phyloP scores from a whole-genome alignment of 2,888 invertebrate genomes.

The Carcina quercana region DNA sequence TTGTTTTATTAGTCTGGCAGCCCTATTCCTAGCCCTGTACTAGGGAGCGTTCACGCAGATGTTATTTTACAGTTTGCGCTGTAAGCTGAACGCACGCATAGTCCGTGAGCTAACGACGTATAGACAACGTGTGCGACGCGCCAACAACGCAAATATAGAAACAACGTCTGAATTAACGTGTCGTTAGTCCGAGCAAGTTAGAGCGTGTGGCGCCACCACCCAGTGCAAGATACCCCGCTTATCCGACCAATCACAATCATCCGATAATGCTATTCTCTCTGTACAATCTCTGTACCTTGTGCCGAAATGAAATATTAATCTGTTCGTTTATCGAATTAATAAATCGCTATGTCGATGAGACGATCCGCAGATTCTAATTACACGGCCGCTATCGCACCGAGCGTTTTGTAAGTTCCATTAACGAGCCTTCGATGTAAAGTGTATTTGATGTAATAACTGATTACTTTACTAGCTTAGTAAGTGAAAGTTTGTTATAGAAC shows the following conservation, averaged over 20 bases:
- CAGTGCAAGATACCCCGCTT: constrained; percentile 58
- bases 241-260: constrained; percentile 55
- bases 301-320: constrained; percentile 52
- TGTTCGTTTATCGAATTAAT: constrained; percentile 53
- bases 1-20: too few relatives aligned
- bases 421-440: constrained; percentile 29
- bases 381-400: constrained; percentile 35
- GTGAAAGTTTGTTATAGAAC: too few relatives aligned
- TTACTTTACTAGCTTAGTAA: constrained; percentile 35
- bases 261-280: constrained; percentile 38
- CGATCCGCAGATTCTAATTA: constrained; percentile 61
- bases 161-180: too few relatives aligned
- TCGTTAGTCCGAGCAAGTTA: constrained; percentile 8
- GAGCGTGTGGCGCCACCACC: constrained; percentile 54
- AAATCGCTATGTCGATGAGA: constrained; percentile 57
- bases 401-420: constrained; percentile 43
- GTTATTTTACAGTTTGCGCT: too few relatives aligned
- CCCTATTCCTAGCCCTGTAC: too few relatives aligned
- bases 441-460: constrained; percentile 50
- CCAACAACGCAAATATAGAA: too few relatives aligned
- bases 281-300: too few relatives aligned
- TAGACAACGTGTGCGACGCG: too few relatives aligned
- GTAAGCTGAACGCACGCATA: too few relatives aligned
- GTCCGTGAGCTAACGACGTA: too few relatives aligned
- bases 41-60: too few relatives aligned